These are phyloP conservation scores for Gadus chalcogrammus DNA, from an alignment of 2,113 vertebrate genomes.

Conservation along the genomic window DNA sequence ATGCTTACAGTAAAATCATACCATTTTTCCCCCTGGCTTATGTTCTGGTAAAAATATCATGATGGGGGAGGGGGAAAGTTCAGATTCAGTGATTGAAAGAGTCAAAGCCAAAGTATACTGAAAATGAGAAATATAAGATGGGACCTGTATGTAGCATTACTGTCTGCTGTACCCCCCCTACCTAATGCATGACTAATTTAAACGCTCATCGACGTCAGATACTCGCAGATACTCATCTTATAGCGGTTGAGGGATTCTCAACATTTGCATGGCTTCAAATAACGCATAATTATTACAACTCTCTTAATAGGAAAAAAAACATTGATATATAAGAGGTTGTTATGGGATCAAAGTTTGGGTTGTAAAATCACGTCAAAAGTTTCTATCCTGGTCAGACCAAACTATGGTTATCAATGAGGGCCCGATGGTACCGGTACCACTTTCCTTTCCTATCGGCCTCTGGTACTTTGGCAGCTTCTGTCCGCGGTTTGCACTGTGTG, in stretches of 20 bases:
- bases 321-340: no score
- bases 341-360: not conserved
- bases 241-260: constrained; percentile 35
- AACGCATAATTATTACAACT: constrained; percentile 32
- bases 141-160: constrained; percentile 26
- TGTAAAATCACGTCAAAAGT: constrained; percentile 57
- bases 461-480: no score
- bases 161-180: constrained; percentile 12
- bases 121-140: constrained; percentile 27
- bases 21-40: not conserved
- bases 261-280: constrained; percentile 57
- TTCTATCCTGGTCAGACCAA: constrained; percentile 19
- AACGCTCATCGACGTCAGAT: constrained; percentile 26
- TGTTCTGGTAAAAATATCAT: no score
- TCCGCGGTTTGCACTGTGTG: no score
- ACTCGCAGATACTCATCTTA: constrained; percentile 31
- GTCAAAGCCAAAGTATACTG: constrained; percentile 59
- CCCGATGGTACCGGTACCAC: no score
- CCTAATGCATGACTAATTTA: constrained; percentile 48
- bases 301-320: constrained; percentile 8
- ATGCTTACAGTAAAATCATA: not conserved
- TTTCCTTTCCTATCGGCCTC: no score
- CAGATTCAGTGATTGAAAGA: constrained; percentile 34
- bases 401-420: no score
- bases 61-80: constrained; percentile 12